Base-by-base conservation (phyloP, 1,140 invertebrate species). In the Bursaphelenchus mucronatus region DNA sequence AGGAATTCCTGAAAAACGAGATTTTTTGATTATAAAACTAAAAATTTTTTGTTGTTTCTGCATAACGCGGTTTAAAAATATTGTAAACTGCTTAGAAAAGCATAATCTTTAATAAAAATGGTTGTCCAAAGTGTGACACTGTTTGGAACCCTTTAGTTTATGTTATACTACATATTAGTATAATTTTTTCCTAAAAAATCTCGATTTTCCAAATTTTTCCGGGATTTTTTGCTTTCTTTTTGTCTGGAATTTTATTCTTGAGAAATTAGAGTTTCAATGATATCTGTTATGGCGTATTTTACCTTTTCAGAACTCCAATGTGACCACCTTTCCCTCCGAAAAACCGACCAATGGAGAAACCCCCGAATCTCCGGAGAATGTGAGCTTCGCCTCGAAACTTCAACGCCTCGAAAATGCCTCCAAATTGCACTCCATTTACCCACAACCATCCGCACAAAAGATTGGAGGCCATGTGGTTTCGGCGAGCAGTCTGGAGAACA, bases 311-410 rank as follows among this genome's bases (percentile, higher is more conserved):
- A 39, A n/a, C 11, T 19, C 57, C 15, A 11, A 39, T 3, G 57
- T 59, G 13, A 59, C 57, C 40, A 59, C 57, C 3, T 59, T 59
- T 50, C 45, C 57, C 19, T n/a, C 57, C 11, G 45, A 43, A 39
- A 59, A 59, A 50, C 10, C 57, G 11, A 13, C 13, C 0, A 8
- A 8, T 9, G 51, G 58, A 13, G 63, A 64, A n/a, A 13, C 6
- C 0, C 21, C 30, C 30, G 15, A 15, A 43, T 63, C 56, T 19
- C 49, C 49, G 8, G 63, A 64, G 44, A 47, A 63, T n/a, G 13
- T 64, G 51, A 64, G 45, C 52, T 64, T 64, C 30, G 9, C 56
- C 7, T 61, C 51, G 7, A 64, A 64, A 43, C 10, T 64, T n/a
- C 53, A 47, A n/a, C 63, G 47, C 4, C 61, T 64, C 43, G 63